Percentiles rank a stretch among this genome's conserved stretches.
Evolutionary conservation across 2,113 vertebrate species (phyloP).

Genomic region (Oxyura jamaicensis): DNA sequence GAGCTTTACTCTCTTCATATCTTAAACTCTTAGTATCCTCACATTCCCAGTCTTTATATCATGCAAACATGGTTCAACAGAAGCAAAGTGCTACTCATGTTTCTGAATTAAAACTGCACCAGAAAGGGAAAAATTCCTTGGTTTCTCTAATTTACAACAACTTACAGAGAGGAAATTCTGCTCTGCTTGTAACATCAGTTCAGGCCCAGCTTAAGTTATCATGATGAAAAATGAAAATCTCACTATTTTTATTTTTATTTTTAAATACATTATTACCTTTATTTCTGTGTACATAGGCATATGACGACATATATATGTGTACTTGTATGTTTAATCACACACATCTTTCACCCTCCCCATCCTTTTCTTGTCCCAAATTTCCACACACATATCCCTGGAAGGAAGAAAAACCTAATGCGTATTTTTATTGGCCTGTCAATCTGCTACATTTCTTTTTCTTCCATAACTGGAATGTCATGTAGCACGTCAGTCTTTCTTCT

Average conservation of each 20-base stretch:
- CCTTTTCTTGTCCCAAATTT: background rate
- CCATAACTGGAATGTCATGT: constrained; percentile 38
- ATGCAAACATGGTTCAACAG: background rate
- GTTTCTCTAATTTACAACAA: background rate
- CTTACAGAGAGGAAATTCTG: background rate
- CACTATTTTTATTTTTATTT: background rate
- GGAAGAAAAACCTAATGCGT: constrained; percentile 33
- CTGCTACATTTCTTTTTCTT: background rate
- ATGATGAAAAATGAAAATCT: background rate
- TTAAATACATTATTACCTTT: background rate
- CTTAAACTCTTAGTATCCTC: background rate
- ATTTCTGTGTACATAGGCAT: background rate
- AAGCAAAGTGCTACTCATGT: background rate
- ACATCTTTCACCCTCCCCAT: background rate
- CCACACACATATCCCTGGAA: background rate
- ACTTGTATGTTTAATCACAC: background rate
- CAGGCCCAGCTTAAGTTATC: background rate
- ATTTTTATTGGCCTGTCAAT: constrained; percentile 64
- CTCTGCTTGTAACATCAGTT: background rate
- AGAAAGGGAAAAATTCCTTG: background rate
- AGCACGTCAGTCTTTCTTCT: constrained; percentile 23
- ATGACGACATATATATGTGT: background rate
- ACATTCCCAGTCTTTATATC: background rate
- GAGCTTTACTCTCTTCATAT: background rate
- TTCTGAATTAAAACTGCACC: background rate